Base-by-base conservation (phyloP, 2,113 vertebrate genomes). In the Smithornis capensis region DNA sequence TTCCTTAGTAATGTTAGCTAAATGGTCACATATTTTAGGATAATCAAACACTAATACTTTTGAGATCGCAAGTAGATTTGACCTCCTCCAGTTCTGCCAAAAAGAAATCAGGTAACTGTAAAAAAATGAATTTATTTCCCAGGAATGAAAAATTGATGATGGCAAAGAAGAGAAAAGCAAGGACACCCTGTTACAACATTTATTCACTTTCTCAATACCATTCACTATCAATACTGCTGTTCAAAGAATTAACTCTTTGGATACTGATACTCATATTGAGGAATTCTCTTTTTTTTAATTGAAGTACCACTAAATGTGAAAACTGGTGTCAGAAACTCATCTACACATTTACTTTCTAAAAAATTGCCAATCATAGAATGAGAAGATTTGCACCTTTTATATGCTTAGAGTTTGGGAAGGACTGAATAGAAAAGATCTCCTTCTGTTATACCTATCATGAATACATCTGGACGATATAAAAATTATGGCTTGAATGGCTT, bases 91-190 rank as follows among this genome's bases (percentile, higher is more conserved):
- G 24, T 89, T 96, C 65, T 95, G 35, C 70, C 83, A 63, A 83
- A 91, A 93, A 94, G 75, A 94, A 89, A 93, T 76, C 70, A 77
- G 78, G 86, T 91, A 94, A 69, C 89, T 71, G 59, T 35, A 95
- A 68, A 49, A 91, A 92, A 95, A 95, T 27, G 11, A 76, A 89
- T 83, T 86, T 85, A 84, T 84, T 94, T 95, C 53, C 49, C 9
- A 62, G 69, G 60, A 94, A 94, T 10, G 1, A 95, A 94, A 94
- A 97, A 94, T 15, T 93, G 86, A 93, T 95, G 69, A 95, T 45
- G 63, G 80, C 62, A 79, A 83, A 81, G 71, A 90, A 80, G 10
- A 86, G n/a, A 92, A 96, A 90, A 92, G 60, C 73, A 93, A 96
- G 86, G 92, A 92, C 94, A 93, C 17, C 49, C 67, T 79, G 65